These are phyloP conservation scores for Drosophila nigromelanica DNA, from an alignment of 1,140 invertebrate species.

Conservation along the genomic window DNA sequence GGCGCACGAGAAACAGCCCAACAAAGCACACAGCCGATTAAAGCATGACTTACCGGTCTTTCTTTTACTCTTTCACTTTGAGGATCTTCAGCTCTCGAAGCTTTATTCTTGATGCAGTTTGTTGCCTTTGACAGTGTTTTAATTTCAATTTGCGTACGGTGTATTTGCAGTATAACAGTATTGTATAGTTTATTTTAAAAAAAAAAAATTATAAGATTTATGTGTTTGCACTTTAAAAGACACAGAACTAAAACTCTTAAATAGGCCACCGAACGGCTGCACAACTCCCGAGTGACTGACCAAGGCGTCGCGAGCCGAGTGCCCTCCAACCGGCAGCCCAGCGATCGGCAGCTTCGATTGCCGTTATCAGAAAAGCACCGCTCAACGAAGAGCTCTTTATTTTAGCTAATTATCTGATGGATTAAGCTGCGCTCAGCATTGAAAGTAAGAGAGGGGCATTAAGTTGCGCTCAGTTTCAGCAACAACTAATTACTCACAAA, in stretches of 20 bases:
- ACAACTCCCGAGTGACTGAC: conserved; percentile 71
- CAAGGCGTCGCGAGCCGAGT: conserved; percentile 19
- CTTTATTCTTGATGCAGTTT: background rate
- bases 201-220: background rate
- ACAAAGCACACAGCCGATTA: conserved; percentile 46
- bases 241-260: conserved; percentile 8
- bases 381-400: background rate
- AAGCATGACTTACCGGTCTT: conserved; percentile 69
- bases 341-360: conserved; percentile 32
- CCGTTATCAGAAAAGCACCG: conserved; percentile 36
- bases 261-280: conserved; percentile 46
- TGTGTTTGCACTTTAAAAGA: conserved; percentile 25
- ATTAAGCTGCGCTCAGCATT: conserved; percentile 4
- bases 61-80: conserved; percentile 20
- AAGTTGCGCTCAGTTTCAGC: background rate
- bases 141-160: conserved; percentile 29
- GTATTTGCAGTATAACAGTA: background rate
- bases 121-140: background rate
- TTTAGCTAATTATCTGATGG: background rate
- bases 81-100: background rate
- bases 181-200: background rate
- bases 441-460: background rate
- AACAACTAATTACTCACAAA: background rate
- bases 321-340: conserved; percentile 7
- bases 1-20: conserved; percentile 46